Percentiles rank a stretch among this genome's conserved stretches.
Conservation (phyloP, 2,888 invertebrate genomes). For the Caenorhabditis sp. region DNA sequence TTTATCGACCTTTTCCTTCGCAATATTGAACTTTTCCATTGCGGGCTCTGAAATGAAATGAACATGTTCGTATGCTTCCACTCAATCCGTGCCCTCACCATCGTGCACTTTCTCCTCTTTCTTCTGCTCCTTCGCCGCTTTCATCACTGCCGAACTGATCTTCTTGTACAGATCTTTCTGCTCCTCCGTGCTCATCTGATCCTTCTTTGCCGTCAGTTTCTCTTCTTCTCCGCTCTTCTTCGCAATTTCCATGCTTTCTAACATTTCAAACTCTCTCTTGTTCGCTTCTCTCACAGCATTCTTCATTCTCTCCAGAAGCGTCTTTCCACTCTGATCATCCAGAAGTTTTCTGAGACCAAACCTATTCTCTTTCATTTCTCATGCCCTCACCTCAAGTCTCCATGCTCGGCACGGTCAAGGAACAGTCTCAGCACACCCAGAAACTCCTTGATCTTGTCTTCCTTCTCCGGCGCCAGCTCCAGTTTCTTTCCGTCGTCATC, state of each 20-base stretch:
- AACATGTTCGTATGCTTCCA: not conserved
- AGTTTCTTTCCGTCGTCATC: slow-evolving; percentile 1
- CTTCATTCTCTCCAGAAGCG: slow-evolving; percentile 55
- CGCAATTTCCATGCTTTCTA: slow-evolving; percentile 41
- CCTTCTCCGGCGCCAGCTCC: slow-evolving; percentile 45
- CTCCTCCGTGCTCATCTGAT: slow-evolving; percentile 46
- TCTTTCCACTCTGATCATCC: slow-evolving; percentile 54
- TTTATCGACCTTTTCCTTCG: slow-evolving; percentile 28
- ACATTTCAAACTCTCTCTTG: slow-evolving; percentile 50
- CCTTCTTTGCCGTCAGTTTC: slow-evolving; percentile 20
- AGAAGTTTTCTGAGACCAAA: slow-evolving; percentile 35
- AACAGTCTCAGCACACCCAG: slow-evolving; percentile 52
- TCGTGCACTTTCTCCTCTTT: slow-evolving; percentile 14
- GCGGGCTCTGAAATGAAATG: slow-evolving; percentile 12
- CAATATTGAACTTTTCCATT: slow-evolving; percentile 50
- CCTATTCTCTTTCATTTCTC: not conserved
- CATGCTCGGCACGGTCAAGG: slow-evolving; percentile 53
- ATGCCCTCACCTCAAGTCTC: slow-evolving; percentile 39
- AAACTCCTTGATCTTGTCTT: slow-evolving; percentile 57
- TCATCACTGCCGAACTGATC: slow-evolving; percentile 55
- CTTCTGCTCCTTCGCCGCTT: slow-evolving; percentile 41
- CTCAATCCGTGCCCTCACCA: slow-evolving; percentile 1
- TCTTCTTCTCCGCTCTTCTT: slow-evolving; percentile 34
- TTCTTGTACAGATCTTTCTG: slow-evolving; percentile 57
- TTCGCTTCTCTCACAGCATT: slow-evolving; percentile 56